phyloP scores from a whole-genome alignment of 2,888 invertebrate species.

The Chironomus riparius region DNA sequence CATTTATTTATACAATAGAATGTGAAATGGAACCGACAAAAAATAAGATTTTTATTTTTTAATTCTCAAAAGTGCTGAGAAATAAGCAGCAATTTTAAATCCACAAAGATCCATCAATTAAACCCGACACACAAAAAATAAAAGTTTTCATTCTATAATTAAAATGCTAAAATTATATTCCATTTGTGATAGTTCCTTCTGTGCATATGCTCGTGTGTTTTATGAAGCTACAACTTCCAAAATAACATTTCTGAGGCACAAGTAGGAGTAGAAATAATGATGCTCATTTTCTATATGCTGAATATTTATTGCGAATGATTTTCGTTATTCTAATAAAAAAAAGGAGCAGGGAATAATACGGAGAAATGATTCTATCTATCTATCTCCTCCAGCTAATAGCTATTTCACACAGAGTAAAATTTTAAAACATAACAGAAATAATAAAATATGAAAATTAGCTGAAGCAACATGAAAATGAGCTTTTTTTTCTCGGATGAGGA shows the following conservation, averaged over 20 bases:
- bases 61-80: neutral
- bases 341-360: too few relatives aligned
- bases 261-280: neutral
- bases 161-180: neutral
- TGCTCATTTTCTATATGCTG: neutral
- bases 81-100: neutral
- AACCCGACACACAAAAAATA: neutral
- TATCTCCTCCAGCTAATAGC: too few relatives aligned
- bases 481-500: too few relatives aligned
- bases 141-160: constrained; percentile 1
- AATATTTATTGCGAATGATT: constrained; percentile 13
- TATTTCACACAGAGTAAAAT: too few relatives aligned
- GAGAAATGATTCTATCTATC: too few relatives aligned
- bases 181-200: neutral
- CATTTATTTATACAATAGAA: neutral
- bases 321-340: neutral
- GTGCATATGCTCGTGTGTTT: too few relatives aligned
- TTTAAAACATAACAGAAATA: too few relatives aligned
- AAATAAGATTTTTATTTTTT: neutral
- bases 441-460: too few relatives aligned
- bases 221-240: too few relatives aligned
- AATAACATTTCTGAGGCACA: neutral
- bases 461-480: too few relatives aligned
- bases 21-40: too few relatives aligned
- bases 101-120: constrained; percentile 16